phyloP scores from a whole-genome alignment of 2,797 vertebrate species.

The Oryzias dopingdopingensis region DNA sequence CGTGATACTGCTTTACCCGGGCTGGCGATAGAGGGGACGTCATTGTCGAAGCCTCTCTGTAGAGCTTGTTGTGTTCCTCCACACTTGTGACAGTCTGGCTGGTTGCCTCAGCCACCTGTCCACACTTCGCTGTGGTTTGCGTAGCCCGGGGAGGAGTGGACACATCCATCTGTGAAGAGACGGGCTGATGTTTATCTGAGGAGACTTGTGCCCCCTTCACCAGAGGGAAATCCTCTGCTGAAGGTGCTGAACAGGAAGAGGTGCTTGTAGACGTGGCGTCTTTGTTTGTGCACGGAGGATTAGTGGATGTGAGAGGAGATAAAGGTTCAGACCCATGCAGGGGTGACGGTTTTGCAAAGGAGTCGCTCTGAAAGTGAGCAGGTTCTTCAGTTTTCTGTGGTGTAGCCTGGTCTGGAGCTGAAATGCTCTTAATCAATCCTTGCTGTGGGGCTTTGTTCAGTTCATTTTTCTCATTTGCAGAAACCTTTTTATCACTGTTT shows the following conservation, averaged over 20 bases:
- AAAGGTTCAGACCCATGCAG: slow-evolving; percentile 28
- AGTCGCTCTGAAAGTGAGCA: slow-evolving; percentile 29
- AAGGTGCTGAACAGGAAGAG: slow-evolving; percentile 19
- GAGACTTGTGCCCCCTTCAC: slow-evolving; percentile 36
- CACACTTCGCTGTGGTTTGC: slow-evolving; percentile 23
- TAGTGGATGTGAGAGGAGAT: slow-evolving; percentile 6
- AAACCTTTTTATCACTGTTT: slow-evolving; percentile 29
- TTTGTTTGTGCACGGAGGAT: slow-evolving; percentile 17
- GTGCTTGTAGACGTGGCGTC: slow-evolving; percentile 13
- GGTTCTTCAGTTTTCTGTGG: slow-evolving; percentile 47
- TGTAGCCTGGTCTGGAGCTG: slow-evolving; percentile 29
- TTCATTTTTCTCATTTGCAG: slow-evolving; percentile 49
- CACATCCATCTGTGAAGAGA: slow-evolving; percentile 32
- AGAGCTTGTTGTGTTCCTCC: slow-evolving; percentile 64
- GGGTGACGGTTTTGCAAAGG: slow-evolving; percentile 25
- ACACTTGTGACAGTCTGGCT: slow-evolving; percentile 41
- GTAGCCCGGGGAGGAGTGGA: slow-evolving; percentile 35
- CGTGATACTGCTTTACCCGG: slow-evolving; percentile 66
- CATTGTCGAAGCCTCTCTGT: slow-evolving; percentile 90
- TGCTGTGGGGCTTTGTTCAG: slow-evolving; percentile 28
- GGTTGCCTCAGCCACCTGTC: slow-evolving; percentile 29
- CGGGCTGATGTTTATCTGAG: slow-evolving; percentile 46
- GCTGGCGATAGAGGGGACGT: slow-evolving; percentile 71
- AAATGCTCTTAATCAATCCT: slow-evolving; percentile 27
- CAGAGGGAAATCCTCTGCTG: slow-evolving; percentile 39